Conservation (phyloP, 92 coral and sea anemone genomes). For the Parazoanthus swiftii region DNA sequence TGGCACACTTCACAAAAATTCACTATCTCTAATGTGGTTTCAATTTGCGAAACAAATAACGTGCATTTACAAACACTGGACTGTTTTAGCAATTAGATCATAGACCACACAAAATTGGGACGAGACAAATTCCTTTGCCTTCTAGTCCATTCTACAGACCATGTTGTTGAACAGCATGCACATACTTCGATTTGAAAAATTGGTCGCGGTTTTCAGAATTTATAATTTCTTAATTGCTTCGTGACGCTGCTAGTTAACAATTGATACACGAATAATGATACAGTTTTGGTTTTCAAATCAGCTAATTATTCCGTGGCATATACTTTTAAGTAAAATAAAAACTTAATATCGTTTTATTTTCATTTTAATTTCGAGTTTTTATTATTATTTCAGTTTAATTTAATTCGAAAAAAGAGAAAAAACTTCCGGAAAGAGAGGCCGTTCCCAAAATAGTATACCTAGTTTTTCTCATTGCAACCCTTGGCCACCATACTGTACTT, state of each 20-base stretch:
- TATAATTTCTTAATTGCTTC: neutral
- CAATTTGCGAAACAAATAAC: constrained; percentile 18
- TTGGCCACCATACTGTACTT: no score
- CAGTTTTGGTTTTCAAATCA: neutral
- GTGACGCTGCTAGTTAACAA: neutral
- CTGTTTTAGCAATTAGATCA: neutral
- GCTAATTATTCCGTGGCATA: neutral
- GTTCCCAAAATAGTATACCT: no score
- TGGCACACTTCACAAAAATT: constrained; percentile 16
- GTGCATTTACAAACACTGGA: neutral
- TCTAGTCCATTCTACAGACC: neutral
- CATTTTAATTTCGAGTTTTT: no score
- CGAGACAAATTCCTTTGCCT: neutral
- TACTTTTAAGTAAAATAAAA: no score
- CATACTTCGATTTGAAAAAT: neutral
- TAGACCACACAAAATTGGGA: neutral
- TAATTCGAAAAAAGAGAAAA: no score
- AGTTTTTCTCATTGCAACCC: no score
- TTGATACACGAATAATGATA: neutral
- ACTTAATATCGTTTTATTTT: no score
- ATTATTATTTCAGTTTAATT: no score
- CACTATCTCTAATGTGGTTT: constrained; percentile 11
- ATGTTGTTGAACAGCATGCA: neutral
- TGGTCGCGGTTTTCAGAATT: neutral
- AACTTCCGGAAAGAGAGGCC: no score